These are phyloP conservation scores for Chlamydotis undulata DNA, from an alignment of 2,113 vertebrate genomes.

Conservation along the genomic window DNA sequence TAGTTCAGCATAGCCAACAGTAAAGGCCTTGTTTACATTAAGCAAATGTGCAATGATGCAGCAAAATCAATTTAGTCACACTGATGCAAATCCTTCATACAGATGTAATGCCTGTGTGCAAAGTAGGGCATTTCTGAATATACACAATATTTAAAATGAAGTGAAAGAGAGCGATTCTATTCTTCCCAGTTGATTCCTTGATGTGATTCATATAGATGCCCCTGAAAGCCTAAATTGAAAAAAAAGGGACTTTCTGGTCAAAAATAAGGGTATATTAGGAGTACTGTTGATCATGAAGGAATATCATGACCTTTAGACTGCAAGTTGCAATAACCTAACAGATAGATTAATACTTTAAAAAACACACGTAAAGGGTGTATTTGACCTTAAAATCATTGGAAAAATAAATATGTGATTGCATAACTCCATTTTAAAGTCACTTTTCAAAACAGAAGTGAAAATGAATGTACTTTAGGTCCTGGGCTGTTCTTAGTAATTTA, in stretches of 20 bases:
- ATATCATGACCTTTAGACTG: neutral
- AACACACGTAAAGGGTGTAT: neutral
- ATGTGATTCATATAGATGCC: neutral
- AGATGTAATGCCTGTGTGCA: constrained; percentile 16
- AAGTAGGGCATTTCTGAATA: constrained; percentile 39
- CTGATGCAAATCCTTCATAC: constrained; percentile 40
- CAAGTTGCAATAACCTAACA: neutral
- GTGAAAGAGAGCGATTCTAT: neutral
- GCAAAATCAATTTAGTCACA: constrained; percentile 65
- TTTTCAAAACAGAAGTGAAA: constrained; percentile 28
- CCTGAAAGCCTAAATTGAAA: neutral
- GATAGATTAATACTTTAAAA: neutral
- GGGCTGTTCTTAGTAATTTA: constrained; percentile 25
- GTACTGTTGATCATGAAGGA: neutral
- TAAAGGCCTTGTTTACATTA: constrained; percentile 55
- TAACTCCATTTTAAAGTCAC: neutral
- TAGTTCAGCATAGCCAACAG: constrained; percentile 32
- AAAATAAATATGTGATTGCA: constrained; percentile 14
- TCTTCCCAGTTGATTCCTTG: neutral
- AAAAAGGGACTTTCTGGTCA: neutral
- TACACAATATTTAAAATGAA: neutral
- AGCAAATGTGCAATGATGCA: constrained; percentile 53
- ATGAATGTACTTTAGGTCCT: constrained; percentile 1
- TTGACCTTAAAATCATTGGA: constrained; percentile 4
- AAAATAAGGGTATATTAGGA: neutral